phyloP scores from a whole-genome alignment of 2,888 invertebrate genomes.

The Piscicola geometra region DNA sequence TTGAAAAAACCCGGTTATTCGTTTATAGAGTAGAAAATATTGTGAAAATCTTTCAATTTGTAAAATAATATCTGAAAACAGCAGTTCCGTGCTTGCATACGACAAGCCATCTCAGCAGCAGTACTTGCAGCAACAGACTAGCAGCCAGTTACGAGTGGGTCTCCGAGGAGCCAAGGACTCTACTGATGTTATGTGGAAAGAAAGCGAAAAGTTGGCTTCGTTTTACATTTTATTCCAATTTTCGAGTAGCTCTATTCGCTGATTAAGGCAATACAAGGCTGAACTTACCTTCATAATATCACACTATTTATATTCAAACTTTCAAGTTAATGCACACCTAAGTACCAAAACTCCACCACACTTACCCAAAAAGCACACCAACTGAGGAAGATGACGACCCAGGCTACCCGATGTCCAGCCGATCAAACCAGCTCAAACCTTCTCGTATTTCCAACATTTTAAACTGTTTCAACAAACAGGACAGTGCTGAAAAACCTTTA shows the following conservation, averaged over 20 bases:
- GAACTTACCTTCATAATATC: neutral
- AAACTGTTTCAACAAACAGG: constrained; percentile 56
- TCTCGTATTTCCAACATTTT: constrained; percentile 53
- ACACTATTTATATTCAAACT: too few relatives aligned
- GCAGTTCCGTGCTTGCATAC: neutral
- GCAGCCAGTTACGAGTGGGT: neutral
- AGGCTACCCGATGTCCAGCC: constrained; percentile 50
- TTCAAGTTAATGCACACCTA: too few relatives aligned
- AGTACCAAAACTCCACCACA: too few relatives aligned
- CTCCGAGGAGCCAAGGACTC: neutral
- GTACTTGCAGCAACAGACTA: neutral
- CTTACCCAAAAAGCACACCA: constrained; percentile 46
- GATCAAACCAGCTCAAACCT: neutral
- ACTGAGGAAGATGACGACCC: constrained; percentile 51
- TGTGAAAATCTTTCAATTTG: too few relatives aligned
- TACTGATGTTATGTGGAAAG: neutral
- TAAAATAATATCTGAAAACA: neutral
- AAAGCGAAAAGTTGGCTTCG: neutral
- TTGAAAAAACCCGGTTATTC: too few relatives aligned
- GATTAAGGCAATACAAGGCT: neutral
- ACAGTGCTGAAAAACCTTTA: constrained; percentile 59
- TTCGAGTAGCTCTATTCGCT: too few relatives aligned
- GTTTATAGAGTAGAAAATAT: too few relatives aligned
- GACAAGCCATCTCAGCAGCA: constrained; percentile 1
- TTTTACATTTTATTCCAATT: too few relatives aligned